Evolutionary conservation across 2,888 invertebrate genomes (phyloP).

Genomic region (Entomobrya proxima): DNA sequence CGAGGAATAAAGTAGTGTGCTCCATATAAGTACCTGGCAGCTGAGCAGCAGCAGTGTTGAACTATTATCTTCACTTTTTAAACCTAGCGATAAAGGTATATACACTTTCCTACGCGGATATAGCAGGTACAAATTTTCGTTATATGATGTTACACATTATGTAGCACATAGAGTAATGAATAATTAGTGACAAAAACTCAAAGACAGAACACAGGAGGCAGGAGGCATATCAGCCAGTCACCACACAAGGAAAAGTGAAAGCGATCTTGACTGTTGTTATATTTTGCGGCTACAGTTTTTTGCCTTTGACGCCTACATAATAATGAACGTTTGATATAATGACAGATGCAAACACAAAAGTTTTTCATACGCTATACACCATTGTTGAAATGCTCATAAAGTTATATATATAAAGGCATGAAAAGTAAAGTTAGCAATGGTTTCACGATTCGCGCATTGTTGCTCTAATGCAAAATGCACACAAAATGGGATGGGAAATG

Average conservation of each 20-base stretch:
- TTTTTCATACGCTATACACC: neutral
- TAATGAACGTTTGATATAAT: constrained; percentile 53
- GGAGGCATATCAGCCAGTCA: neutral
- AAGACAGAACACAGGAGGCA: neutral
- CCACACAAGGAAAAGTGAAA: constrained; percentile 56
- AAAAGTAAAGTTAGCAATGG: constrained; percentile 43
- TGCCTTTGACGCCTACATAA: constrained; percentile 54
- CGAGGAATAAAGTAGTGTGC: neutral
- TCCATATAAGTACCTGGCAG: neutral
- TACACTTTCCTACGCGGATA: no score
- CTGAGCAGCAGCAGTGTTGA: no score
- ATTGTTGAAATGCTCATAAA: constrained; percentile 5
- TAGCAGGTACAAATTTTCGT: no score
- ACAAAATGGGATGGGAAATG: constrained; percentile 33
- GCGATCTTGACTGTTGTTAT: constrained; percentile 62
- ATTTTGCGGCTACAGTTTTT: constrained; percentile 39
- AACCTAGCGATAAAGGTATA: neutral
- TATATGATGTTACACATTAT: no score
- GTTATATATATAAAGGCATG: constrained; percentile 11
- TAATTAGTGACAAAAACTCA: constrained; percentile 5
- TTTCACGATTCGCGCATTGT: neutral
- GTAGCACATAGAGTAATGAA: neutral
- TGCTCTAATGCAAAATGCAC: neutral
- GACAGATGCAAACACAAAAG: constrained; percentile 47
- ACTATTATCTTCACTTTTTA: neutral